Percentiles rank a stretch among this genome's conserved stretches.
These are phyloP conservation scores for Furcifer pardalis DNA, from an alignment of 2,797 vertebrate species.

Conservation along the genomic window DNA sequence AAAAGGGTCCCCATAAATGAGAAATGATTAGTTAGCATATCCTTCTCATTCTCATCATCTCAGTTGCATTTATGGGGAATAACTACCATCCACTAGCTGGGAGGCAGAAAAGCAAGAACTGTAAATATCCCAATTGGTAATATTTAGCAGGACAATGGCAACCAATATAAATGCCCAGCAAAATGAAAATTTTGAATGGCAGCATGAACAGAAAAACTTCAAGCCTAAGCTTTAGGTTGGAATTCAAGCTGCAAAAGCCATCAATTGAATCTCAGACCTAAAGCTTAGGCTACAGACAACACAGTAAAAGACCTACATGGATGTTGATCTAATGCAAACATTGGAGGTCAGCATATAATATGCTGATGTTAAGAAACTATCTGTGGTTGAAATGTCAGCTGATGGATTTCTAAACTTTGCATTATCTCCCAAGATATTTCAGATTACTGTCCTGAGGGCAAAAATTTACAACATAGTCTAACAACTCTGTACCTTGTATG, in stretches of 20 bases:
- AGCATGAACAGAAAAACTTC: background rate
- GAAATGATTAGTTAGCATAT: too few species aligned
- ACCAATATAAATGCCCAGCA: background rate
- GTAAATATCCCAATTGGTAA: too few species aligned
- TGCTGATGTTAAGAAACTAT: background rate
- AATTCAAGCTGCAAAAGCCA: background rate
- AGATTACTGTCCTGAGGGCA: slow-evolving; percentile 6
- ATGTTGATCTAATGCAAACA: background rate
- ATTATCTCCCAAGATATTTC: slow-evolving; percentile 27
- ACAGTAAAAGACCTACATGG: fast-evolving
- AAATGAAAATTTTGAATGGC: background rate
- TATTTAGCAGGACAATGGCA: background rate
- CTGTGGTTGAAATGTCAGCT: background rate
- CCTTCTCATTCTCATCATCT: background rate
- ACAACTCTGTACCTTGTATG: background rate
- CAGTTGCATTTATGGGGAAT: background rate
- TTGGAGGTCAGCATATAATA: background rate
- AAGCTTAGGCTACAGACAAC: background rate
- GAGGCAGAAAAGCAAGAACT: background rate
- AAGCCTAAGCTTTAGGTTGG: background rate
- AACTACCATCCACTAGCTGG: background rate
- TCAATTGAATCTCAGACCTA: background rate
- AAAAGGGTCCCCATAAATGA: too few species aligned
- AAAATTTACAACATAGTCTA: background rate
- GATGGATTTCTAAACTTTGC: slow-evolving; percentile 30